These are phyloP conservation scores for Coturnix japonica DNA, from an alignment of 2,113 vertebrate genomes.

Conservation along the genomic window DNA sequence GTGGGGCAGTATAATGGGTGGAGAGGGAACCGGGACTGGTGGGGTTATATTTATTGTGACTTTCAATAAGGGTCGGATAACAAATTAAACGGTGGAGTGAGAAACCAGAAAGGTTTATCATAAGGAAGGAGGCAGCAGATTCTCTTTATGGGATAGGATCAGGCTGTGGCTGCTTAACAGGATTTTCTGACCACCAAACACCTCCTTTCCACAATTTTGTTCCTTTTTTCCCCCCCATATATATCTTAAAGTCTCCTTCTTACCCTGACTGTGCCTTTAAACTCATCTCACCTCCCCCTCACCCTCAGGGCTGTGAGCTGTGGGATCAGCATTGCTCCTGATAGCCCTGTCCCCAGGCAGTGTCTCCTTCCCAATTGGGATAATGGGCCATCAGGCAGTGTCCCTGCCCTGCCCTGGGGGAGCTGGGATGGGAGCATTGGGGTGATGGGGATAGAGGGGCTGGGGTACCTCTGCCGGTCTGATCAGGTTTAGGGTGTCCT, in stretches of 20 bases:
- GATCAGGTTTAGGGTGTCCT: not conserved
- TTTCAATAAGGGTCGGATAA: not conserved
- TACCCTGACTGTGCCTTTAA: not conserved
- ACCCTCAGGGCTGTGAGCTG: not conserved
- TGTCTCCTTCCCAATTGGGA: not conserved
- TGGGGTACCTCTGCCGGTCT: not conserved
- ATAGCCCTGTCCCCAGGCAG: not conserved
- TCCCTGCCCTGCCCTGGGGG: not conserved
- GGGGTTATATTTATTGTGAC: not conserved
- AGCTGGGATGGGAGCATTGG: not conserved
- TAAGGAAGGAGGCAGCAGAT: not conserved
- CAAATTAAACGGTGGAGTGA: not conserved
- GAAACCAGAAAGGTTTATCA: not conserved
- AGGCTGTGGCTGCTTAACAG: not conserved
- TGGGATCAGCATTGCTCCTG: not conserved
- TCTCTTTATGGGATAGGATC: not conserved
- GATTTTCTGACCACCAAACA: not conserved
- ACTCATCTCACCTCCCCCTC: not conserved
- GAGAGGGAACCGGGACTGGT: accelerated
- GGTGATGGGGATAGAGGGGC: not conserved
- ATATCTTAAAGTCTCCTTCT: not conserved
- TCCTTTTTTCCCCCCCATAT: not conserved
- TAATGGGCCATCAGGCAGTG: not conserved
- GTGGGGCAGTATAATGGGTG: not conserved
- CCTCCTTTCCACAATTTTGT: not conserved